phyloP scores from a whole-genome alignment of 1,140 invertebrate species.

The Hyposmocoma kahamanoa region DNA sequence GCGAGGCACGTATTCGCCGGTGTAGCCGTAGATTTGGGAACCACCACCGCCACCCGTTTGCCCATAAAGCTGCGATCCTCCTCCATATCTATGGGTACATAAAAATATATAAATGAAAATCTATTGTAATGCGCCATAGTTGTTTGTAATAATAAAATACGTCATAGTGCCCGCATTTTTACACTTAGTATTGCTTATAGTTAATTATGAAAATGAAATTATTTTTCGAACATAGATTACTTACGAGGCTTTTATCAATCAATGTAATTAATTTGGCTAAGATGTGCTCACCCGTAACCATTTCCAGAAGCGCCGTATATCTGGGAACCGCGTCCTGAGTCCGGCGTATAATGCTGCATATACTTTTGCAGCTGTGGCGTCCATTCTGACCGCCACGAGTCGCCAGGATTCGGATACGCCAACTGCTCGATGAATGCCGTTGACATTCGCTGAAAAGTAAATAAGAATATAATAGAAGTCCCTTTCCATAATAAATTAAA shows the following conservation, averaged over 20 bases:
- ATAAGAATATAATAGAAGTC: too few relatives aligned
- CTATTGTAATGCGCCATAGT: too few relatives aligned
- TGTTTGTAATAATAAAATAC: too few relatives aligned
- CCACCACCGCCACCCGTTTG: conserved; percentile 64
- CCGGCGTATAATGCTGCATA: conserved; percentile 70
- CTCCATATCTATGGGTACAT: conserved; percentile 34
- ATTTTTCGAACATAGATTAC: too few relatives aligned
- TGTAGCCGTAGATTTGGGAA: conserved; percentile 69
- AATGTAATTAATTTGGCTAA: too few relatives aligned
- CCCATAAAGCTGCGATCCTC: conserved; percentile 66
- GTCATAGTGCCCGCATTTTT: too few relatives aligned
- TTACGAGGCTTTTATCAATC: too few relatives aligned
- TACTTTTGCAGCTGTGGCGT: conserved; percentile 66
- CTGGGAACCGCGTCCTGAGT: conserved; percentile 68
- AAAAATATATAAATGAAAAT: too few relatives aligned
- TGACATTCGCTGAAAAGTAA: conserved; percentile 58
- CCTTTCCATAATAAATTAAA: too few relatives aligned
- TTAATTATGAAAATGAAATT: too few relatives aligned
- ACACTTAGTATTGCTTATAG: too few relatives aligned
- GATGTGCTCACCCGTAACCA: conserved; percentile 61
- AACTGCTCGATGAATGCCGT: conserved; percentile 70
- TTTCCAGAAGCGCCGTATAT: conserved; percentile 61
- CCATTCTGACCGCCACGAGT: conserved; percentile 71
- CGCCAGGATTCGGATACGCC: conserved; percentile 65
- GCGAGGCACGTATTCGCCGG: conserved; percentile 51